phyloP scores from a whole-genome alignment of 2,113 vertebrate genomes.

The Callionymus lyra region DNA sequence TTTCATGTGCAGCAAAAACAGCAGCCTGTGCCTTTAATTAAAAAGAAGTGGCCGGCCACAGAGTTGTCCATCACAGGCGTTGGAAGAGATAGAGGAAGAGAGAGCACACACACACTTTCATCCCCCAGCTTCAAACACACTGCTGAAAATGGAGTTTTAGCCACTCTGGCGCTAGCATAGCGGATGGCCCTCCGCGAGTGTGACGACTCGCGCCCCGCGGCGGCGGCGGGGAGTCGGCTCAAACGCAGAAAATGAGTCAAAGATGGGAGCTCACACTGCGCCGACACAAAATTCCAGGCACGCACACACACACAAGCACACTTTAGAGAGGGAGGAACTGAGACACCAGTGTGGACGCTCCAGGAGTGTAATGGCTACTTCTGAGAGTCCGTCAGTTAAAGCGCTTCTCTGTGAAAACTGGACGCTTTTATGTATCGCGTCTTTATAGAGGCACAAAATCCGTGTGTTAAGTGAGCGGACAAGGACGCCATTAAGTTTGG shows the following conservation, averaged over 20 bases:
- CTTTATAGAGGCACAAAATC: conserved; percentile 29
- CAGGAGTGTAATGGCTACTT: conserved; percentile 38
- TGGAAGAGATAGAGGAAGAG: conserved; percentile 9
- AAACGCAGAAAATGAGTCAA: conserved; percentile 20
- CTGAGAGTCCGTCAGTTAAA: conserved; percentile 25
- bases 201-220: conserved; percentile 36
- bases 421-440: conserved; percentile 35
- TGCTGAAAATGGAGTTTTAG: conserved; percentile 46
- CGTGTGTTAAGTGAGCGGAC: conserved; percentile 3
- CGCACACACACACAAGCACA: conserved; percentile 8
- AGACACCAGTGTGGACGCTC: conserved; percentile 27
- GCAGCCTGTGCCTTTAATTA: conserved; percentile 41
- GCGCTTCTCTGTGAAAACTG: conserved; percentile 34
- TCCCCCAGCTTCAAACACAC: conserved; percentile 50
- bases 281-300: background rate
- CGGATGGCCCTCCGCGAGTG: conserved; percentile 20
- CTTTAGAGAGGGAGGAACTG: conserved; percentile 18
- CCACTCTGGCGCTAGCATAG: conserved; percentile 26
- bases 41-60: conserved; percentile 36
- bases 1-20: conserved; percentile 23
- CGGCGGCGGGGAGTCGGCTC: conserved; percentile 42
- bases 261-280: background rate
- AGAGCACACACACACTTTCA: conserved; percentile 28
- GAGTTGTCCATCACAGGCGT: conserved; percentile 44
- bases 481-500: conserved; percentile 26